Conservation (phyloP, 2,113 vertebrate genomes). For the Pagrus major region DNA sequence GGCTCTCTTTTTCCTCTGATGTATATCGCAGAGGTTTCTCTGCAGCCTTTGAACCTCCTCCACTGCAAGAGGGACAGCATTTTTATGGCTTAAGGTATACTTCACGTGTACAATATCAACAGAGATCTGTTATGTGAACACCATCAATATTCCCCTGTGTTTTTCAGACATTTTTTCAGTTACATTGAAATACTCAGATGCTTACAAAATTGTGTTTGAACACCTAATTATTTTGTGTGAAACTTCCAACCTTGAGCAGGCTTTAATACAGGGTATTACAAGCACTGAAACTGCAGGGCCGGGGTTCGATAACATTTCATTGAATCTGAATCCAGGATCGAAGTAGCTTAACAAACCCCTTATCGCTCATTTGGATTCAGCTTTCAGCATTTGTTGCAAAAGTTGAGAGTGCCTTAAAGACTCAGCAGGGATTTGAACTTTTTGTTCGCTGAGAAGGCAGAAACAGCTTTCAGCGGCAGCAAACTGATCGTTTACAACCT, state of each 20-base stretch:
- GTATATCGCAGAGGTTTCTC: conserved; percentile 28
- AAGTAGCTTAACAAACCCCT: not conserved
- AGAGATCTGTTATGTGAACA: not conserved
- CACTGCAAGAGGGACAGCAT: not conserved
- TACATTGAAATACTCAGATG: not conserved
- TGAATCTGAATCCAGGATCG: not conserved
- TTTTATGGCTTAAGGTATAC: not conserved
- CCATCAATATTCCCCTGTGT: not conserved
- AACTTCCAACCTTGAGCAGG: not conserved
- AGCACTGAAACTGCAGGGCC: not conserved
- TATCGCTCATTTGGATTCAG: conserved; percentile 1
- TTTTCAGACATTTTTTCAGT: not conserved
- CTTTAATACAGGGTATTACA: not conserved
- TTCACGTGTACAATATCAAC: not conserved
- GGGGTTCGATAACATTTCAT: not conserved
- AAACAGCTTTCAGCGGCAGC: not conserved
- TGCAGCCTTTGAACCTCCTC: conserved; percentile 36
- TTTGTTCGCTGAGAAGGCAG: not conserved
- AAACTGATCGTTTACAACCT: not conserved
- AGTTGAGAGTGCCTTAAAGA: not conserved
- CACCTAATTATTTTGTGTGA: not conserved
- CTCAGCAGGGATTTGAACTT: not conserved
- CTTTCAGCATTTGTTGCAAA: not conserved
- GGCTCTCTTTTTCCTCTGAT: conserved; percentile 24
- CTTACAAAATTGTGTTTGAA: not conserved